Evolutionary conservation across 2,888 invertebrate species (phyloP).

Genomic region (Pseudoips prasinana): DNA sequence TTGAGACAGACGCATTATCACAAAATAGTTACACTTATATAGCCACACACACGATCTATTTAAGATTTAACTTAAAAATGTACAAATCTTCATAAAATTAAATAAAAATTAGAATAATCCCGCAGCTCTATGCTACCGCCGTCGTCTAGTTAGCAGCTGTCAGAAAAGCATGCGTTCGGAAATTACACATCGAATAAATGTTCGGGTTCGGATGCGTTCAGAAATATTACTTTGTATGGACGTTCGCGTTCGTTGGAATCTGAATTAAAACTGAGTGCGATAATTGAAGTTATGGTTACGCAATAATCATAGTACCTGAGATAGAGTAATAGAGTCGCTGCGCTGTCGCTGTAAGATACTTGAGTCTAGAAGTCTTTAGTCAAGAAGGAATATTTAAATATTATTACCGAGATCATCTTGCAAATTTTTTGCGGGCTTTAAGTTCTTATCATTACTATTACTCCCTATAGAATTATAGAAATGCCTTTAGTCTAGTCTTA

Average conservation of each 20-base stretch:
- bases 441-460: no score
- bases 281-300: no score
- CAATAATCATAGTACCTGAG: no score
- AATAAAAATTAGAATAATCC: constrained; percentile 17
- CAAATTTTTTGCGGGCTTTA: no score
- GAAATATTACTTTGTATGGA: constrained; percentile 10
- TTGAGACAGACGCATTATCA: constrained; percentile 53
- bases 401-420: no score
- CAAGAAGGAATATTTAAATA: no score
- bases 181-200: constrained; percentile 17
- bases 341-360: no score
- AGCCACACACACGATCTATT: constrained; percentile 43
- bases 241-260: constrained; percentile 17
- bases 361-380: no score
- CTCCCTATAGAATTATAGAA: no score
- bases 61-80: constrained; percentile 25
- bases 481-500: no score
- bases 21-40: constrained; percentile 40
- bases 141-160: constrained; percentile 34
- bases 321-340: no score
- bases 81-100: constrained; percentile 27
- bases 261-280: constrained; percentile 11
- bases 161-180: constrained; percentile 49
- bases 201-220: constrained; percentile 21
- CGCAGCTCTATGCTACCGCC: constrained; percentile 24